Conservation (phyloP, 2,113 vertebrate genomes). For the Eulemur macaco region DNA sequence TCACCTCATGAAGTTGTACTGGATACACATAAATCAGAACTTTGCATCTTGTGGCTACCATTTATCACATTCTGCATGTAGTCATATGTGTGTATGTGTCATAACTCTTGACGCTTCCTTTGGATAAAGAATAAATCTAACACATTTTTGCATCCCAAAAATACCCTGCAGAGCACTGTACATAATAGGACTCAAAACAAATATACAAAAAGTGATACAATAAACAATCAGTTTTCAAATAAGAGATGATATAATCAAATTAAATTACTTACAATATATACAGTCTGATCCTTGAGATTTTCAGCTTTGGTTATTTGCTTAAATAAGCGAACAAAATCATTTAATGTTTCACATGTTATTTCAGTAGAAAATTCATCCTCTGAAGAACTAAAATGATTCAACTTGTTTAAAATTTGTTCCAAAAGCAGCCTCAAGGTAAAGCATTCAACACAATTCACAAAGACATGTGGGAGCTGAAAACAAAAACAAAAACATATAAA, state of each 20-base stretch:
- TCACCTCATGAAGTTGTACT: neutral
- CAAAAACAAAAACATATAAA: conserved; percentile 25
- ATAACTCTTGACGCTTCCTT: neutral
- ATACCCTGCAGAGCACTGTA: neutral
- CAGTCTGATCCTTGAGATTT: conserved; percentile 86
- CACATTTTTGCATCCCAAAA: conserved; percentile 9
- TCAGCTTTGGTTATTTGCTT: conserved; percentile 82
- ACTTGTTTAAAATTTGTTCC: conserved; percentile 90
- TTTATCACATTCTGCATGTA: neutral
- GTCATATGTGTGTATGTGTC: neutral
- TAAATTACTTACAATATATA: conserved; percentile 92
- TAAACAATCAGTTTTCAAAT: conserved; percentile 10
- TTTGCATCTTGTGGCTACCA: neutral
- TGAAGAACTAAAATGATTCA: conserved; percentile 84
- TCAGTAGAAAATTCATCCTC: conserved; percentile 72
- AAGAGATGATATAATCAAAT: neutral
- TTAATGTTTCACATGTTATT: conserved; percentile 88
- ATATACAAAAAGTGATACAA: neutral
- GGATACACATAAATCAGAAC: neutral
- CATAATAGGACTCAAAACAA: conserved; percentile 6
- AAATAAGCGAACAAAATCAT: conserved; percentile 93
- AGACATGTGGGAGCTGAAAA: conserved; percentile 90
- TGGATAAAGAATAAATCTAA: neutral
- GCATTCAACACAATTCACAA: conserved; percentile 93
- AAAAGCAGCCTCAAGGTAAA: conserved; percentile 90